A percentile compares a stretch with the other conserved stretches of the same genome.
phyloP scores from a whole-genome alignment of 2,113 vertebrate genomes.

The Baryphthengus martii region DNA sequence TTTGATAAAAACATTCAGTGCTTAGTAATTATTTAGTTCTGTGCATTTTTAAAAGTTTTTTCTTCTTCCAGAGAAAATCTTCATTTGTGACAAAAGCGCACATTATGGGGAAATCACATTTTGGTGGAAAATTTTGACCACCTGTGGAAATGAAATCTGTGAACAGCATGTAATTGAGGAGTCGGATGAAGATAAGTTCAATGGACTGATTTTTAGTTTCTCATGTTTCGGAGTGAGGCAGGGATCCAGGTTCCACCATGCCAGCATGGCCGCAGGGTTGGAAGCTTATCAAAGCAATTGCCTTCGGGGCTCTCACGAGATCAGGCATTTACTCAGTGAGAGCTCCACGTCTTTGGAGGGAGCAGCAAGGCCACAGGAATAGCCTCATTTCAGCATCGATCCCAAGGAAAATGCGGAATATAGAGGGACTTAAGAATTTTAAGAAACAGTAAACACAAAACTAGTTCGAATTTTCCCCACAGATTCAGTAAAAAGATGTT shows the following conservation, averaged over 20 bases:
- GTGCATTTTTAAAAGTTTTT: not conserved
- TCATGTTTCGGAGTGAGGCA: not conserved
- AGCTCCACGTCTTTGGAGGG: not conserved
- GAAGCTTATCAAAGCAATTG: slow-evolving; percentile 2
- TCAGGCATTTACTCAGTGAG: not conserved
- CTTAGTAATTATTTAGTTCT: not conserved
- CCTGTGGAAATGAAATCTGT: not conserved
- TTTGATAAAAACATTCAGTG: not conserved
- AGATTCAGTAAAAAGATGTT: not conserved
- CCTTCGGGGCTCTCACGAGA: slow-evolving; percentile 5
- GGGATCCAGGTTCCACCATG: not conserved
- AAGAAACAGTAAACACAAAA: not conserved
- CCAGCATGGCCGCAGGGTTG: not conserved
- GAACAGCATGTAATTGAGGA: not conserved
- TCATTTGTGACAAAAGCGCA: not conserved
- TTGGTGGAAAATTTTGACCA: not conserved
- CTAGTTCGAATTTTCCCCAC: not conserved
- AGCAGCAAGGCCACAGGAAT: not conserved
- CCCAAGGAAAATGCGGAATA: not conserved
- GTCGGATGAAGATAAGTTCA: not conserved
- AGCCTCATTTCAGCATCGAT: not conserved
- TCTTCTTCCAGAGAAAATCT: not conserved
- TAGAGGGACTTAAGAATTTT: not conserved
- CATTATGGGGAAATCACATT: not conserved
- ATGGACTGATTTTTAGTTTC: slow-evolving; percentile 29